Conservation (phyloP, 92 coral and sea anemone genomes). For the Actinostola sp. region DNA sequence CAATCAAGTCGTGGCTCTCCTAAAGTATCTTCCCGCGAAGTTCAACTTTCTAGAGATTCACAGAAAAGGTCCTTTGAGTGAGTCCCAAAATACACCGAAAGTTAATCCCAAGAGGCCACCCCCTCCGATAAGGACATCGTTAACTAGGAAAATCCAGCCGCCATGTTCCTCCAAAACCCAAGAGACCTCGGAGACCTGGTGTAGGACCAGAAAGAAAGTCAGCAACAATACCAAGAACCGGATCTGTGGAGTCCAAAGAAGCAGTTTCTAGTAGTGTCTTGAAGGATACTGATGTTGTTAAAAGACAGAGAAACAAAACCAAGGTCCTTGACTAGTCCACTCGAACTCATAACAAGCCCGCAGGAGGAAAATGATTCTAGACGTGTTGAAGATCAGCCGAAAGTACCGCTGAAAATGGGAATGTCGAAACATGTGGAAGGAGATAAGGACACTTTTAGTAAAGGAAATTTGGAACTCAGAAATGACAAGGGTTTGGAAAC, state of each 20-base stretch:
- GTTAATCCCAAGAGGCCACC: slow-evolving; percentile 29
- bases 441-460: neutral
- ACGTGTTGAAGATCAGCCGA: neutral
- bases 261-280: neutral
- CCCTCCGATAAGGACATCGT: slow-evolving; percentile 39
- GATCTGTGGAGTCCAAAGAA: slow-evolving; percentile 19
- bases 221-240: slow-evolving; percentile 30
- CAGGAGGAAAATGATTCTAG: neutral
- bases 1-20: neutral
- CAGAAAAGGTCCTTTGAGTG: neutral
- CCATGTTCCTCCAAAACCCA: slow-evolving; percentile 69
- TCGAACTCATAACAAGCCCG: neutral
- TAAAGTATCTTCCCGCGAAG: neutral
- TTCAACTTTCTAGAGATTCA: neutral
- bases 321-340: neutral
- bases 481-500: slow-evolving; percentile 7
- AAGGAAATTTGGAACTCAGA: neutral
- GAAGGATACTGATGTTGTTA: neutral
- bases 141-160: slow-evolving; percentile 49
- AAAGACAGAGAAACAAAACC: neutral
- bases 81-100: neutral
- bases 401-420: neutral
- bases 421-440: neutral
- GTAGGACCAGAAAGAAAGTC: neutral
- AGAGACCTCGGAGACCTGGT: slow-evolving; percentile 4